Percentiles rank a stretch among this genome's conserved stretches.
phyloP scores from a whole-genome alignment of 2,888 invertebrate genomes.

The Rhabditoides inermis region DNA sequence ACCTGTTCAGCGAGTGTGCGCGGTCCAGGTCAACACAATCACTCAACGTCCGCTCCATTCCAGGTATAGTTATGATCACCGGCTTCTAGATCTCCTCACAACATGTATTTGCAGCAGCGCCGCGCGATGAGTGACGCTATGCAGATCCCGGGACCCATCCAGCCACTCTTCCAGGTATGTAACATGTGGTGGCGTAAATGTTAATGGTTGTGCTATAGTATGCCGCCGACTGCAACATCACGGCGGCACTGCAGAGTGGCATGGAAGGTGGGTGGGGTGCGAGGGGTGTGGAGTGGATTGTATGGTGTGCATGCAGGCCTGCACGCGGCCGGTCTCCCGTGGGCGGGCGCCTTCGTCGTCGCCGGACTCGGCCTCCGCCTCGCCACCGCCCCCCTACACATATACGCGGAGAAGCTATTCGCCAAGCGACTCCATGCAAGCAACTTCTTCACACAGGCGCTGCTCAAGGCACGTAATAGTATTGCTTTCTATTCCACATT shows the following conservation, averaged over 20 bases:
- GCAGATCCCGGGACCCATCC: conserved; percentile 20
- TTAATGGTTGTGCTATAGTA: too few relatives aligned
- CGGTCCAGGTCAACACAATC: too few relatives aligned
- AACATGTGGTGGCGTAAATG: too few relatives aligned
- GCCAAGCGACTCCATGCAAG: conserved; percentile 41
- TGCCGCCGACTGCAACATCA: conserved; percentile 41
- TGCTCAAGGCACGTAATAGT: conserved; percentile 27
- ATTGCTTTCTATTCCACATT: too few relatives aligned
- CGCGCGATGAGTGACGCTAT: conserved; percentile 2
- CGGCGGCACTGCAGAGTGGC: conserved; percentile 33
- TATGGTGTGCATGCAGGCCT: conserved; percentile 18
- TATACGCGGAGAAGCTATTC: conserved; percentile 43
- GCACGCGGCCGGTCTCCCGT: conserved; percentile 33
- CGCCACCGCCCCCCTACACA: conserved; percentile 37
- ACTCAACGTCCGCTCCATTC: too few relatives aligned
- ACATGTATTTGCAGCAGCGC: neutral
- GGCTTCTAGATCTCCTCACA: too few relatives aligned
- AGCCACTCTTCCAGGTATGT: conserved; percentile 29
- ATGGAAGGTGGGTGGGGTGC: conserved; percentile 31
- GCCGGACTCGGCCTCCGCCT: conserved; percentile 32
- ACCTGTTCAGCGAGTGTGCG: too few relatives aligned
- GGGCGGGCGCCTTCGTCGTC: conserved; percentile 36
- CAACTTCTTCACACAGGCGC: conserved; percentile 33
- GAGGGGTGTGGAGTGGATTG: neutral
- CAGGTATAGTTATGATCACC: too few relatives aligned